phyloP scores from a whole-genome alignment of 1,140 invertebrate species.

The Psilanteris sp. region DNA sequence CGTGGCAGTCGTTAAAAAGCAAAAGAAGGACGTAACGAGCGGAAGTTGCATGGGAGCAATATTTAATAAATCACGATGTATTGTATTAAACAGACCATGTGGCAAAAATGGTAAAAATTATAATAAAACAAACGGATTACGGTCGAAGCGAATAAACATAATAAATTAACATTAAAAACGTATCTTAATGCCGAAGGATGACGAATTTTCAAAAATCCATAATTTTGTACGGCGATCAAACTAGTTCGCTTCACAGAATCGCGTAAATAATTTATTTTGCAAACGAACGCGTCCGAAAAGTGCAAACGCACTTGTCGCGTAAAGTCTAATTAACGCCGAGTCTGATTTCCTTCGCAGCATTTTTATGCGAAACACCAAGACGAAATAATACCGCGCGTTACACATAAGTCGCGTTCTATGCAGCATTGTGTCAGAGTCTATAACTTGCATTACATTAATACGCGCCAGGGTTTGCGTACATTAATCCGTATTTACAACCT shows the following conservation, averaged over 20 bases:
- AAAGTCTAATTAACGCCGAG: no score
- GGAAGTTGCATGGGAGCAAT: neutral
- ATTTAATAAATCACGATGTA: conserved; percentile 16
- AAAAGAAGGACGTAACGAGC: conserved; percentile 17
- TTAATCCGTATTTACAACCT: conserved; percentile 54
- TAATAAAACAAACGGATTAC: no score
- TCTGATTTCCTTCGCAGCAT: neutral
- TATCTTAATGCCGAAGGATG: no score
- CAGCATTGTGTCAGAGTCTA: conserved; percentile 35
- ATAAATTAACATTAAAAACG: no score
- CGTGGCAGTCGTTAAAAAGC: conserved; percentile 1
- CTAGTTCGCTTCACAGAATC: no score
- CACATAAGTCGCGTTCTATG: conserved; percentile 32
- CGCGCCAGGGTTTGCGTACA: conserved; percentile 19
- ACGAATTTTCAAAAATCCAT: no score
- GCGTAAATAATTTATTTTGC: no score
- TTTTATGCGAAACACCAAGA: conserved; percentile 4
- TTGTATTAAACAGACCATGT: neutral
- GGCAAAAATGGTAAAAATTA: no score
- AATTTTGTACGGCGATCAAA: no score
- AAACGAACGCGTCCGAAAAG: no score
- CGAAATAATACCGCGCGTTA: conserved; percentile 20
- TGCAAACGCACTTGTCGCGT: no score
- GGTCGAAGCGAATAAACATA: no score
- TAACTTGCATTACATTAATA: conserved; percentile 43